Evolutionary conservation across 2,797 vertebrate species (phyloP), one percentile per base, ranked within the genome.

Genomic region (Myioborus melanocephalus): DNA sequence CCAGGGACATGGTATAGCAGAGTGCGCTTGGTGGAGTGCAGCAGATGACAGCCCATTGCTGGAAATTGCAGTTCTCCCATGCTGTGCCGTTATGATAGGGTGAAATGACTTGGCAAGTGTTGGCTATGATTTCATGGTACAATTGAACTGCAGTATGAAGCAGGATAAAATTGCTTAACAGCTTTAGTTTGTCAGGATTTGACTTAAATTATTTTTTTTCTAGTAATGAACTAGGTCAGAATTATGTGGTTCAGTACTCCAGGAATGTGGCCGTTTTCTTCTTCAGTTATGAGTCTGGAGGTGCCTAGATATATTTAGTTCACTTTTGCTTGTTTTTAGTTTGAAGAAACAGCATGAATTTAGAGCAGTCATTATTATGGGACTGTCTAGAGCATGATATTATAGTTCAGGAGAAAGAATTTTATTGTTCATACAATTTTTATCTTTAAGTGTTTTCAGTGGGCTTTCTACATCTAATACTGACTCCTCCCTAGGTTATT

Each of bases 41-140:
- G 93, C 89, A 76, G 83, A 87, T 87, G 89, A 96, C 57, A 75
- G 93, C 65, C 89, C 26, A 6, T 77, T 81, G 80, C 84, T 94
- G 86, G 46, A 84, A 96, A 97, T 89, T 80, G 87, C 61, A 41
- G 52, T 37, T 91, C 66, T 85, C 41, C 72, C 6, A 0, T 41
- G 83, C 61, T 39, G 49, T 59, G 75, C 55, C 15, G 53, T 92
- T 95, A 87, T 87, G 94, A 95, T 71, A 81, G 92, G 87, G 69
- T 89, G 81, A 83, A 79, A 96, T 93, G 77, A 83, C 87, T 57
- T 97, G 82, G 89, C 87, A 97, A 95, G 90, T 41, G 63, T 75
- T 91, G 73, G 64, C 89, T 95, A 53, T 68, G 91, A 94, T 96
- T 95, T 97, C 94, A 96, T 94, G 91, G 92, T 90, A 94, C 93